These are phyloP conservation scores for Macrophya annulata DNA, from an alignment of 2,888 invertebrate species.

Conservation along the genomic window DNA sequence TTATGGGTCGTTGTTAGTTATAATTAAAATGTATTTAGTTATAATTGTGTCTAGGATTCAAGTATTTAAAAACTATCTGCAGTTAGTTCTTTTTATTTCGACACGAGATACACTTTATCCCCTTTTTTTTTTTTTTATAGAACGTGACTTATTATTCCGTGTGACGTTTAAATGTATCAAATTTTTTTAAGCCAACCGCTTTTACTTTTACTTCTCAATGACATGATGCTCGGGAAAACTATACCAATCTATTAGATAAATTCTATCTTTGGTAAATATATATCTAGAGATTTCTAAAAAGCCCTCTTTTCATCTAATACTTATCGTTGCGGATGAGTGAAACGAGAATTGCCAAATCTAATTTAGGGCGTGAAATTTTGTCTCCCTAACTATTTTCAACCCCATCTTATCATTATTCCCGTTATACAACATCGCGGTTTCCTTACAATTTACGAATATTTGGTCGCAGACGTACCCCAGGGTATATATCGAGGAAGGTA, in stretches of 20 bases:
- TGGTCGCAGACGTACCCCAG: constrained; percentile 9
- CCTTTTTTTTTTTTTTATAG: no score
- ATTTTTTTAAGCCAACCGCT: constrained; percentile 11
- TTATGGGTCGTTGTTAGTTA: neutral
- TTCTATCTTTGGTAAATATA: constrained; percentile 7
- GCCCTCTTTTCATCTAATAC: neutral
- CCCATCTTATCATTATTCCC: neutral
- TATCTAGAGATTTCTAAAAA: neutral
- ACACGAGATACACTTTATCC: constrained; percentile 9
- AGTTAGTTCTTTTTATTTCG: neutral
- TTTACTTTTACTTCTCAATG: neutral
- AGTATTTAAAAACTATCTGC: neutral
- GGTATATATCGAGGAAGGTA: neutral
- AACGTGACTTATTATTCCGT: constrained; percentile 42
- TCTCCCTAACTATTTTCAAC: neutral
- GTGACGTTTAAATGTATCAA: constrained; percentile 47
- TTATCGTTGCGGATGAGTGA: neutral
- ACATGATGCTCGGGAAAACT: neutral
- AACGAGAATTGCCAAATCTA: neutral
- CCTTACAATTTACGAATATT: neutral
- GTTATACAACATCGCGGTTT: neutral
- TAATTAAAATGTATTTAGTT: neutral
- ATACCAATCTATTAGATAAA: neutral
- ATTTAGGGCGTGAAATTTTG: neutral
- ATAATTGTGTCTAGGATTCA: neutral